phyloP scores from a whole-genome alignment of 1,140 invertebrate genomes.

The Drosophila grimshawi region DNA sequence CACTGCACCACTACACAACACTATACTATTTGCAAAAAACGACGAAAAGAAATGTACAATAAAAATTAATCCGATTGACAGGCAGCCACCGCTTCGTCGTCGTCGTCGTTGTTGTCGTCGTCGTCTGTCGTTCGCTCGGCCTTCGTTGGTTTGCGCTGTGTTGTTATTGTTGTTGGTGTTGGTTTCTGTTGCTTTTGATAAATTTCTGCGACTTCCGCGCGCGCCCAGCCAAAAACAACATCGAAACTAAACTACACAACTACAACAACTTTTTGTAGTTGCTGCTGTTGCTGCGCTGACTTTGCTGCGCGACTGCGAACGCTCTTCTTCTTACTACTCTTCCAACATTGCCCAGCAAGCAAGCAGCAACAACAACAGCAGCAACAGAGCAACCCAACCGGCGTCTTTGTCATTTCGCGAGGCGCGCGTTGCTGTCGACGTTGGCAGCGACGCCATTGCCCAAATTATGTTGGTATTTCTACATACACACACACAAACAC shows the following conservation, averaged over 20 bases:
- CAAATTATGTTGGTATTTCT: conserved; percentile 49
- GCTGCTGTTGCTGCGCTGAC: conserved; percentile 55
- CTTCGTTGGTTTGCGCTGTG: conserved; percentile 36
- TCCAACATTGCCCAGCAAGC: conserved; percentile 37
- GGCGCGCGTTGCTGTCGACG: conserved; percentile 29
- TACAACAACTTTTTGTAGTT: conserved; percentile 74
- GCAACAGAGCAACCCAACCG: conserved; percentile 41
- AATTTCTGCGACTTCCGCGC: conserved; percentile 68
- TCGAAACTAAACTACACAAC: conserved; percentile 71
- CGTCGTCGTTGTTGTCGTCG: conserved; percentile 22
- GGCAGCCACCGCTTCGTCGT: conserved; percentile 47
- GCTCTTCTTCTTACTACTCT: conserved; percentile 41
- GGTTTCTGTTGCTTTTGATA: conserved; percentile 51
- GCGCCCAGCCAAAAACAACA: conserved; percentile 70
- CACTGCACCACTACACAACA: conserved; percentile 43
- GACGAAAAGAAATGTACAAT: conserved; percentile 63
- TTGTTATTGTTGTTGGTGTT: conserved; percentile 5
- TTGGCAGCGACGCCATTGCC: conserved; percentile 47
- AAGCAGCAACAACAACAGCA: conserved; percentile 7
- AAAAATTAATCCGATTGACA: conserved; percentile 74
- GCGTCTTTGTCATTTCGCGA: conserved; percentile 61
- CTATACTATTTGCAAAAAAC: conserved; percentile 68
- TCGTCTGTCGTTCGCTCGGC: conserved; percentile 34
- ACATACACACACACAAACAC: not conserved
- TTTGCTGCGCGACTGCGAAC: conserved; percentile 26